These are phyloP conservation scores for Indicator maculatus DNA, from an alignment of 2,113 vertebrate genomes.

Conservation along the genomic window DNA sequence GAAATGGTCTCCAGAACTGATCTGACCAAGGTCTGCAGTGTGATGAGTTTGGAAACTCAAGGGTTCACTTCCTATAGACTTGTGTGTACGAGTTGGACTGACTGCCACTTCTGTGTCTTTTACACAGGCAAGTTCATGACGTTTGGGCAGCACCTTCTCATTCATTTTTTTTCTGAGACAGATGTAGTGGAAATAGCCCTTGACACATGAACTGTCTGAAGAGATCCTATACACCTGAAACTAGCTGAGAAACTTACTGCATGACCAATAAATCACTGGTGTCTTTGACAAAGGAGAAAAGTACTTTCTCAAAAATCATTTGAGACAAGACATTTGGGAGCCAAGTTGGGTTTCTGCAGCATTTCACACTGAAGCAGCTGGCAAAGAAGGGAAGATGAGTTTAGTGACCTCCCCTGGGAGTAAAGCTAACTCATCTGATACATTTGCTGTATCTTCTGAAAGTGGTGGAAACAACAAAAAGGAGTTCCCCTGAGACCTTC, in stretches of 20 bases:
- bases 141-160: constrained; percentile 5
- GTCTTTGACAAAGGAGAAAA: constrained; percentile 36
- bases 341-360: constrained; percentile 8
- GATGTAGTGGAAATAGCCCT: background rate
- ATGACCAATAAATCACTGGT: constrained; percentile 26
- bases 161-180: constrained; percentile 21
- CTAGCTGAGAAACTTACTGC: constrained; percentile 19
- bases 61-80: background rate
- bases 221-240: background rate
- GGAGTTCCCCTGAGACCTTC: background rate
- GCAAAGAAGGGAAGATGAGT: background rate
- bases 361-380: constrained; percentile 37
- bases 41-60: background rate
- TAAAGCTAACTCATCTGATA: background rate
- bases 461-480: background rate
- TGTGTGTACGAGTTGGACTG: background rate
- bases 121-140: background rate
- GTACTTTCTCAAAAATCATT: constrained; percentile 24
- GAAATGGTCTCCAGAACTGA: background rate
- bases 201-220: constrained; percentile 33
- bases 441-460: constrained; percentile 17
- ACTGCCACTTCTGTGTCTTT: background rate
- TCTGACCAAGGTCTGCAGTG: background rate
- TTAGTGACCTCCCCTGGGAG: background rate
- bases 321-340: constrained; percentile 16